These are phyloP conservation scores for Isotomurus palustris DNA, from an alignment of 2,888 invertebrate species.

Conservation along the genomic window DNA sequence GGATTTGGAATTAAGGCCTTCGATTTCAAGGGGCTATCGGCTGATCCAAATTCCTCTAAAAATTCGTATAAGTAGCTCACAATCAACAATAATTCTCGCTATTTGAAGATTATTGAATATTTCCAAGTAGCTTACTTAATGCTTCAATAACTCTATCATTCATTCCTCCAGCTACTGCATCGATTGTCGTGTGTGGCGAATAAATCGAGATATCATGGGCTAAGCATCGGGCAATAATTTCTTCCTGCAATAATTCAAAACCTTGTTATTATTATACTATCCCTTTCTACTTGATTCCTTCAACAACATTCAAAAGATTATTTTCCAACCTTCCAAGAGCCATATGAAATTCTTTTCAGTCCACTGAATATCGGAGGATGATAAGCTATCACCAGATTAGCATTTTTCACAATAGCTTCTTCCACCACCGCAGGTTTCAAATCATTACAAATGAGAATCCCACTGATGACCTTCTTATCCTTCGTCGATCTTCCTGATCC, in stretches of 20 bases:
- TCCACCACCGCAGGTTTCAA: conserved; percentile 79
- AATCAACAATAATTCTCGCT: neutral
- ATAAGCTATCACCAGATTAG: conserved; percentile 82
- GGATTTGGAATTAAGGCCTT: conserved; percentile 22
- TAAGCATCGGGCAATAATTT: conserved; percentile 71
- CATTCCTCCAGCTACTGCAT: conserved; percentile 74
- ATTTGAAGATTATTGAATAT: neutral
- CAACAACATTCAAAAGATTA: neutral
- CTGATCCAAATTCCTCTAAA: conserved; percentile 5
- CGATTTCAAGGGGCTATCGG: neutral
- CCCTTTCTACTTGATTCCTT: neutral
- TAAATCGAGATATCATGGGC: conserved; percentile 81
- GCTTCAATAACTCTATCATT: conserved; percentile 87
- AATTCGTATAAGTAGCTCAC: neutral
- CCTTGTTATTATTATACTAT: neutral
- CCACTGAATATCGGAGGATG: conserved; percentile 93
- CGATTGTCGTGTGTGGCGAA: conserved; percentile 91
- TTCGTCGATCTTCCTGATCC: conserved; percentile 37
- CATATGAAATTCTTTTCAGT: conserved; percentile 67
- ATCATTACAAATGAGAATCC: conserved; percentile 83
- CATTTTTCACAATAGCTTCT: conserved; percentile 66
- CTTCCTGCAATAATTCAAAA: conserved; percentile 58
- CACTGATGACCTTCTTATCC: conserved; percentile 60
- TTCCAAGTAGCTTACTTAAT: conserved; percentile 17
- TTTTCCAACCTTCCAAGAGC: conserved; percentile 61